phyloP scores from a whole-genome alignment of 1,140 invertebrate genomes.

The Papilio dardanus region DNA sequence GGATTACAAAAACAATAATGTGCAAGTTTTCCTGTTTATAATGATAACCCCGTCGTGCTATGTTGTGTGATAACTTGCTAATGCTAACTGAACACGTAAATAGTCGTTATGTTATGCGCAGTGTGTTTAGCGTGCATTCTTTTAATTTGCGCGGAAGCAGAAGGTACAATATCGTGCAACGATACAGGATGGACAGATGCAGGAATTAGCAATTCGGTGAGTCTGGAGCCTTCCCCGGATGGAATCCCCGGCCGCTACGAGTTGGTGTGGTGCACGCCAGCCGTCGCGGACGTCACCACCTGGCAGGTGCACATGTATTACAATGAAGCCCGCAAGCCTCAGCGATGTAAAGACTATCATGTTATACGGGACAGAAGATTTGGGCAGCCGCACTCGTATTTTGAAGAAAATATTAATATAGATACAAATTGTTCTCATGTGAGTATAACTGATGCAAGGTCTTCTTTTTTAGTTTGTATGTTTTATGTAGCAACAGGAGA shows the following conservation, averaged over 20 bases:
- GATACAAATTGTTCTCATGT: slow-evolving; percentile 53
- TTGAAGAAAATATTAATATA: slow-evolving; percentile 33
- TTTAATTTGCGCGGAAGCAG: slow-evolving; percentile 28
- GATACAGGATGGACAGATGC: no score
- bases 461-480: neutral
- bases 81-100: neutral
- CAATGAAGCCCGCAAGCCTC: slow-evolving; percentile 26
- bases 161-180: slow-evolving; percentile 42
- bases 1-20: neutral
- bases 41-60: neutral
- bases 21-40: neutral
- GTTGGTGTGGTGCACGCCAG: slow-evolving; percentile 52
- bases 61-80: neutral
- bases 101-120: slow-evolving; percentile 18
- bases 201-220: slow-evolving; percentile 11
- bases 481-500: neutral
- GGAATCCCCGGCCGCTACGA: slow-evolving; percentile 53
- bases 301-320: slow-evolving; percentile 82
- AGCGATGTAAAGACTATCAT: slow-evolving; percentile 38
- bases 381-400: slow-evolving; percentile 42
- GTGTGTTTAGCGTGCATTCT: neutral
- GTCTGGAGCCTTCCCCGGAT: slow-evolving; percentile 44
- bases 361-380: neutral
- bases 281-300: slow-evolving; percentile 42
- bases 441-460: slow-evolving; percentile 39